Base-by-base conservation (phyloP, 2,797 vertebrate species). In the Sebastes umbrosus region DNA sequence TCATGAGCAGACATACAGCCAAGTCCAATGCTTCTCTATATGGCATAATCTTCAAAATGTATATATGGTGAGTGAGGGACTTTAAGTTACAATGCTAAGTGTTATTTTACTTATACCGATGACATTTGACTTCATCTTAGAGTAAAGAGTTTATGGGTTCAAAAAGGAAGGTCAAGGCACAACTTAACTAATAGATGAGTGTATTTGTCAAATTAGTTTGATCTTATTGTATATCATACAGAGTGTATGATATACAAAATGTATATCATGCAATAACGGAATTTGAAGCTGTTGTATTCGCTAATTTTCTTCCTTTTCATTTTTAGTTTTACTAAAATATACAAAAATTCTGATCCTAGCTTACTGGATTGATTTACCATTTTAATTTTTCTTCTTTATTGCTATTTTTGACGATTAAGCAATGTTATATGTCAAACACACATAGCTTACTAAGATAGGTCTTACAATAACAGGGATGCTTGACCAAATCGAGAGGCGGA, bases 401-500 rank as follows among this genome's bases (percentile, higher is more conserved):
- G 10, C 2, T 81, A 52, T 27, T 74, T 63, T 52, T 31, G 3
- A 63, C 8, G 18, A 24, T 57, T 16, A 52, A 67, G 60, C 29
- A 60, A 75, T 81, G 34, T 65, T 18, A 58, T 69, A 75, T 77
- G 25, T 60, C 60, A 11, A 31, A 71, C 69, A 82, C 80, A 79
- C 77, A 87, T 82, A 66, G 50, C 65, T 46, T 63, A 22, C 65
- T 24, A 63, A 74, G 86, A 87, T 81, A 83, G 55, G 60, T 86
- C 67, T 90, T 73, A 80, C 52, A 57, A 88, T 91, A 84, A 79
- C 85, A 88, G 75, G 67, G 90, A 94, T 93, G 85, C 92, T 90
- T 95, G 93, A 93, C 91, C 91, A 94, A 94, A 94, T 90, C 5
- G 73, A 91, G 92, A 36, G 67, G 69, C 6, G 29, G 63, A 62